Conservation (phyloP, 2,888 invertebrate species). For the Acanthosoma haemorrhoidale region DNA sequence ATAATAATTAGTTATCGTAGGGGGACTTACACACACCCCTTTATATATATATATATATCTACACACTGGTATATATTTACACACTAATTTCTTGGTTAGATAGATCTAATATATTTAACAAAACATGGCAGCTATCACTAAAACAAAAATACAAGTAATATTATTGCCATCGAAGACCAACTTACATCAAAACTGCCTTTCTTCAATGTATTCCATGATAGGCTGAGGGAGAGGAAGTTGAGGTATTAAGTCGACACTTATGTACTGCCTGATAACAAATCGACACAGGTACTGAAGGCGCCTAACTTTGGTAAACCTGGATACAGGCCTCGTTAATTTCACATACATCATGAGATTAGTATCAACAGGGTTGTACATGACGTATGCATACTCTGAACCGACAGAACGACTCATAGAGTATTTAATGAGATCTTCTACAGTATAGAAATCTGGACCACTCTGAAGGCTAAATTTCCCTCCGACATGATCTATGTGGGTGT, state of each 20-base stretch:
- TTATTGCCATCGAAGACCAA: too few species aligned
- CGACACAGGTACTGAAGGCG: slow-evolving; percentile 68
- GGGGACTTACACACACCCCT: background rate
- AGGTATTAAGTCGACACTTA: slow-evolving; percentile 62
- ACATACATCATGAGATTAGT: slow-evolving; percentile 46
- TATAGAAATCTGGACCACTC: slow-evolving; percentile 50
- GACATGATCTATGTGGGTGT: slow-evolving; percentile 67
- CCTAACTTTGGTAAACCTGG: slow-evolving; percentile 64
- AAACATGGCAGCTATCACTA: background rate
- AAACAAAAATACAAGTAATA: background rate
- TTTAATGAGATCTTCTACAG: slow-evolving; percentile 66
- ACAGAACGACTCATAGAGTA: slow-evolving; percentile 54
- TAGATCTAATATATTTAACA: background rate
- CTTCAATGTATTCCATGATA: slow-evolving; percentile 54
- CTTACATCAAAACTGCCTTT: slow-evolving; percentile 43
- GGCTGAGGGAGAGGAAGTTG: slow-evolving; percentile 59
- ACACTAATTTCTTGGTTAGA: too few species aligned
- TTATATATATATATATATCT: background rate
- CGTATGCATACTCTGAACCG: background rate
- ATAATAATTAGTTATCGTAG: background rate
- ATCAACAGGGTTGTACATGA: background rate
- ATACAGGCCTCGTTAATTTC: slow-evolving; percentile 65
- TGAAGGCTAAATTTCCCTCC: slow-evolving; percentile 57
- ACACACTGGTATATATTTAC: background rate
- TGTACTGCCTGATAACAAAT: slow-evolving; percentile 64